These are phyloP conservation scores for Argynnis bischoffii DNA, from an alignment of 2,888 invertebrate genomes.

Conservation along the genomic window DNA sequence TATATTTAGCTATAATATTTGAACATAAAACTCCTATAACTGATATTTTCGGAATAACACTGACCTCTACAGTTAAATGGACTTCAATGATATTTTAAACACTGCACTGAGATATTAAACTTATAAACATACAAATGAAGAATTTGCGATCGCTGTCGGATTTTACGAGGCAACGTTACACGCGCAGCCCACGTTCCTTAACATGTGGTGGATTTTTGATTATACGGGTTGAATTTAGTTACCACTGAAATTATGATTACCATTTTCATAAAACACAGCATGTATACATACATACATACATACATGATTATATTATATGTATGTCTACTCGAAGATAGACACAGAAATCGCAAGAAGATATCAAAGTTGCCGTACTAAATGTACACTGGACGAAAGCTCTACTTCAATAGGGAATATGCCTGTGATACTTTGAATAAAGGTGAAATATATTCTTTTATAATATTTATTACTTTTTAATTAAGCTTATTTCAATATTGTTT, in stretches of 20 bases:
- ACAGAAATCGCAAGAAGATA: no score
- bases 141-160: constrained; percentile 11
- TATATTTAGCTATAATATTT: neutral
- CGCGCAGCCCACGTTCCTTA: constrained; percentile 4
- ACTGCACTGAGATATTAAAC: constrained; percentile 26
- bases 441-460: no score
- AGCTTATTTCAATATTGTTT: no score
- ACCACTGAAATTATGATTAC: neutral
- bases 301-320: no score
- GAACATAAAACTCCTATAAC: constrained; percentile 9
- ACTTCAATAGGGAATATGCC: no score
- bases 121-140: constrained; percentile 30
- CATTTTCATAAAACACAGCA: neutral
- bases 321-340: no score
- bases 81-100: constrained; percentile 31
- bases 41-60: constrained; percentile 44
- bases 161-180: constrained; percentile 36
- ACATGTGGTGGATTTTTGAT: constrained; percentile 12
- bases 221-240: constrained; percentile 15
- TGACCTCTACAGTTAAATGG: constrained; percentile 20
- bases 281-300: neutral
- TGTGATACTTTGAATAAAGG: no score
- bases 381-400: no score
- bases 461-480: no score
- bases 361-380: no score